Conservation (phyloP, 2,888 invertebrate species). For the Neoitamus cyanurus region DNA sequence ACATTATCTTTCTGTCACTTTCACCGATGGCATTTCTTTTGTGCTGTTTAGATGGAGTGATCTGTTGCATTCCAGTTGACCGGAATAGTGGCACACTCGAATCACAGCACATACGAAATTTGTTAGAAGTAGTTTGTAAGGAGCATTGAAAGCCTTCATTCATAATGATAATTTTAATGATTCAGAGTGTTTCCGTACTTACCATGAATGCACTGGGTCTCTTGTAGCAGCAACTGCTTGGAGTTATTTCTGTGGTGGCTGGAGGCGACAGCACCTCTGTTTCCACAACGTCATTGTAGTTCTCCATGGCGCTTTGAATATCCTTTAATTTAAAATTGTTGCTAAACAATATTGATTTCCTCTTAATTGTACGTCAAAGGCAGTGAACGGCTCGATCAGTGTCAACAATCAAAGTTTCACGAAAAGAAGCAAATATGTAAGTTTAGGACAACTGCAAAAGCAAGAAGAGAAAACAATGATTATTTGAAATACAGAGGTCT, state of each 20-base stretch:
- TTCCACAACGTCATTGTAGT: constrained; percentile 29
- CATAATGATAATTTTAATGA: neutral
- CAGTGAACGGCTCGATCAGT: neutral
- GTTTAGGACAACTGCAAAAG: neutral
- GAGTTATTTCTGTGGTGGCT: neutral
- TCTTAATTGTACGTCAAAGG: neutral
- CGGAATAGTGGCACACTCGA: neutral
- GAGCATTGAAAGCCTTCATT: neutral
- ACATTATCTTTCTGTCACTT: neutral
- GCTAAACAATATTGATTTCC: neutral
- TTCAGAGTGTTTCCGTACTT: neutral
- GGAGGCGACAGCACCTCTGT: constrained; percentile 12
- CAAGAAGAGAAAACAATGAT: neutral
- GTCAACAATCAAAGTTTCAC: neutral
- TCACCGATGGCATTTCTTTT: neutral
- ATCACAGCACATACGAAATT: neutral
- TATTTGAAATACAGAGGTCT: neutral
- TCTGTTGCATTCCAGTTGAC: neutral
- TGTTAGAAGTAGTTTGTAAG: neutral
- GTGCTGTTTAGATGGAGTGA: neutral
- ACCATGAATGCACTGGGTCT: constrained; percentile 21
- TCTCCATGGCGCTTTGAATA: constrained; percentile 15
- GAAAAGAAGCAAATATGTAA: too few relatives aligned
- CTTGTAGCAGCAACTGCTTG: constrained; percentile 17
- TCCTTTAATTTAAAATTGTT: neutral